Percentiles rank a stretch among this genome's conserved stretches.
These are phyloP conservation scores for Platichthys flesus DNA, from an alignment of 2,113 vertebrate genomes.

Conservation along the genomic window DNA sequence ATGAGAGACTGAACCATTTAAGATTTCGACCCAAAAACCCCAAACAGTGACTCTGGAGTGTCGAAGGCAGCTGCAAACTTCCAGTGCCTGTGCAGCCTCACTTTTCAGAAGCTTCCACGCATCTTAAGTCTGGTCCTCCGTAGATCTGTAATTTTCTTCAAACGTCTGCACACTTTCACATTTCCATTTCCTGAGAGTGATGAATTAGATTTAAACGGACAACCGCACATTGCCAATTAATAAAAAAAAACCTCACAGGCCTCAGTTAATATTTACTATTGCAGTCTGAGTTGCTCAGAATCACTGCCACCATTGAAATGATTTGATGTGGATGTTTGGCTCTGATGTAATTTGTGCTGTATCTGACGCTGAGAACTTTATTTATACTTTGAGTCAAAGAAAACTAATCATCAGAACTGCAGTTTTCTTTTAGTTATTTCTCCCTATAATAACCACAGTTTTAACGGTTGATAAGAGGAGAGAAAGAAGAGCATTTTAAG, in stretches of 20 bases:
- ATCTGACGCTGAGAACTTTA: too few species aligned
- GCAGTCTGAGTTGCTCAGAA: neutral
- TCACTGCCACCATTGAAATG: neutral
- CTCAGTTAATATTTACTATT: neutral
- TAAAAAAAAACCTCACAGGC: neutral
- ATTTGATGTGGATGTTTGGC: neutral
- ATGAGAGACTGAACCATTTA: too few species aligned
- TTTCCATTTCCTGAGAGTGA: neutral
- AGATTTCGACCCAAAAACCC: neutral
- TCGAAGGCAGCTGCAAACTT: neutral
- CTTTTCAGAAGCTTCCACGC: neutral
- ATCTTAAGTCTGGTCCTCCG: neutral
- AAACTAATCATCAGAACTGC: too few species aligned
- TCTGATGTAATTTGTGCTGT: too few species aligned
- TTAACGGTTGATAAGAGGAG: neutral
- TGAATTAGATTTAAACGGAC: neutral
- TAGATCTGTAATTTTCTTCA: neutral
- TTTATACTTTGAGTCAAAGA: too few species aligned
- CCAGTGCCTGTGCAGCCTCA: neutral
- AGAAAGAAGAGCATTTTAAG: conserved; percentile 45
- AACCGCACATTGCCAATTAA: neutral
- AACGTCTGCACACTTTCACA: neutral
- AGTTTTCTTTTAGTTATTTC: too few species aligned
- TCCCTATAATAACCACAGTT: too few species aligned
- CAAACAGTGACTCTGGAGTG: too few species aligned